These are phyloP conservation scores for Thalassaphorura encarpata DNA, from an alignment of 1,140 invertebrate genomes.

Conservation along the genomic window DNA sequence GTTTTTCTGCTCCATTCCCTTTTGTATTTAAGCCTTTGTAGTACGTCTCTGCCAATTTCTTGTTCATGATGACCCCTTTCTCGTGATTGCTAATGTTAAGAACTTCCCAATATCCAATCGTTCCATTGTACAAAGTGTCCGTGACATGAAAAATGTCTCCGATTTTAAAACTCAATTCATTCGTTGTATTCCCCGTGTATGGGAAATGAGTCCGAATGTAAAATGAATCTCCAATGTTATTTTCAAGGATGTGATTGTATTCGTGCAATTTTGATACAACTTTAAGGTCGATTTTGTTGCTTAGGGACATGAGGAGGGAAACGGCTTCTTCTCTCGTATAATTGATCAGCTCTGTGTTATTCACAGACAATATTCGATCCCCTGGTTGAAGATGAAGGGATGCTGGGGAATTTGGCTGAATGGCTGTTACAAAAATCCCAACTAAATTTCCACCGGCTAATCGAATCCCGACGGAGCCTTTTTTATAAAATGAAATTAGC, in stretches of 20 bases:
- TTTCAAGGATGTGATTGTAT: too few relatives aligned
- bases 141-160: constrained; percentile 96
- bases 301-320: constrained; percentile 77
- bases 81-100: constrained; percentile 40
- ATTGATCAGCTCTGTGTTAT: constrained; percentile 92
- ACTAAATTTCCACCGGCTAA: constrained; percentile 94
- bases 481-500: constrained; percentile 82
- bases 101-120: constrained; percentile 95
- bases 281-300: constrained; percentile 69
- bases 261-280: constrained; percentile 87
- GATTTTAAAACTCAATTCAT: constrained; percentile 70
- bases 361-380: constrained; percentile 94
- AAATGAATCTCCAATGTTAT: constrained; percentile 88
- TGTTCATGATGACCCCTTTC: constrained; percentile 95
- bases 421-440: constrained; percentile 95
- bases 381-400: constrained; percentile 86
- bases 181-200: constrained; percentile 69
- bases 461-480: constrained; percentile 87
- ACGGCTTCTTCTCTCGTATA: constrained; percentile 92
- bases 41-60: too few relatives aligned
- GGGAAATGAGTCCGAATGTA: constrained; percentile 61
- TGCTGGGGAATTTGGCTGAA: constrained; percentile 89
- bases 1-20: too few relatives aligned
- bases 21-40: too few relatives aligned
- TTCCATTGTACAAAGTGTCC: constrained; percentile 91